Conservation (phyloP, 2,113 vertebrate genomes). For the Vombatus ursinus region DNA sequence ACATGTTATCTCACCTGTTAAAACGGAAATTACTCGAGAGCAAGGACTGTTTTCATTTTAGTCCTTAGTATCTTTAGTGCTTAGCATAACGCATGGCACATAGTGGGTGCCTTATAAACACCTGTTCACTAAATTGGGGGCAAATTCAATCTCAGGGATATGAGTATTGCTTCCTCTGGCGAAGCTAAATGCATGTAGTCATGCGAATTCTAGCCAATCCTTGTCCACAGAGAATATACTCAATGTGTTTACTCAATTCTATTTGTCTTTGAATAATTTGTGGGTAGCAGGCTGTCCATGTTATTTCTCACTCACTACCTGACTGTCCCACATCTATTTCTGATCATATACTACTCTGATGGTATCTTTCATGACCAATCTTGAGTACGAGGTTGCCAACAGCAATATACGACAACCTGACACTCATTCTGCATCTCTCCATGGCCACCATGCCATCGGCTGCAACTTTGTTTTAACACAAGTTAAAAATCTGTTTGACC, state of each 20-base stretch:
- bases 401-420: neutral
- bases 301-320: neutral
- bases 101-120: neutral
- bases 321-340: neutral
- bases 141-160: neutral
- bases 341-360: neutral
- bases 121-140: neutral
- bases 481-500: neutral
- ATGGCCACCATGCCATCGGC: neutral
- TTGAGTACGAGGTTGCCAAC: neutral
- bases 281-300: neutral
- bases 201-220: neutral
- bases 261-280: neutral
- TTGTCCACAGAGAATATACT: neutral
- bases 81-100: neutral
- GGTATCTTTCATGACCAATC: neutral
- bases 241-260: neutral
- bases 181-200: neutral
- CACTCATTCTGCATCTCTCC: neutral
- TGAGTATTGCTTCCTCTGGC: neutral
- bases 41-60: neutral
- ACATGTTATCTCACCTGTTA: neutral
- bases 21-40: neutral
- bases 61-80: neutral
- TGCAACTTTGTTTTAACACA: neutral